Evolutionary conservation across 2,797 vertebrate species (phyloP), one percentile per base, ranked within the genome.

Genomic region (Microchirus variegatus): DNA sequence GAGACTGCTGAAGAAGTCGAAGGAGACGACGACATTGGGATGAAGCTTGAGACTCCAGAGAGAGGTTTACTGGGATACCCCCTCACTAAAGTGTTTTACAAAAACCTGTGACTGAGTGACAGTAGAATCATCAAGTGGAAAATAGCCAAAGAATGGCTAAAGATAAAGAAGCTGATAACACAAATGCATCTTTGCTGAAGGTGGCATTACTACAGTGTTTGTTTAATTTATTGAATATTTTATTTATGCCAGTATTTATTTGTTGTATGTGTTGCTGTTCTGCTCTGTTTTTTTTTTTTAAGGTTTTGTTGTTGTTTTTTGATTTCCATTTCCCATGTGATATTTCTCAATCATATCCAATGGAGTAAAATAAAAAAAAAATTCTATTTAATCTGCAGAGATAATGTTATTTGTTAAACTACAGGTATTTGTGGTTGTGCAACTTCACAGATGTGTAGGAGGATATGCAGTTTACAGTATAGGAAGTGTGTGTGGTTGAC

Each of bases 31-130:
- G 83, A 85, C 0, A 64, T 87, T 12, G 90, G 91, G 52, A 43
- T 70, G 12, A 75, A 78, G 46, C 75, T 79, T 49, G 90, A 93
- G 70, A 84, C 65, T 60, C 89, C 91, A 37, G 88, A 93, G 81
- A 85, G 89, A 85, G 76, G 93, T 36, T 95, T 95, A 83, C 78
- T 96, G 75, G 95, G 95, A 45, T 92, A 94, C 70, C 87, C 88
- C 0, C 84, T 97, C 47, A 94, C 94, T 22, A 93, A 92, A 54
- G 94, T 96, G 64, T 96, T 94, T 79, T 93, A 94, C 78, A 96
- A 95, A 83, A 93, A 95, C 73, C 83, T 96, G 80, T 94, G 77
- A 90, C 26, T 8, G 51, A 65, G 51, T 15, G 56, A 44, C 17
- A 48, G 56, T 53, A 9, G 63, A 75, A 49, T 50, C 14, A 19